Base-by-base conservation (phyloP, 30 jellyfish, hydroid and myxozoan genomes). In the Mastigias papua region DNA sequence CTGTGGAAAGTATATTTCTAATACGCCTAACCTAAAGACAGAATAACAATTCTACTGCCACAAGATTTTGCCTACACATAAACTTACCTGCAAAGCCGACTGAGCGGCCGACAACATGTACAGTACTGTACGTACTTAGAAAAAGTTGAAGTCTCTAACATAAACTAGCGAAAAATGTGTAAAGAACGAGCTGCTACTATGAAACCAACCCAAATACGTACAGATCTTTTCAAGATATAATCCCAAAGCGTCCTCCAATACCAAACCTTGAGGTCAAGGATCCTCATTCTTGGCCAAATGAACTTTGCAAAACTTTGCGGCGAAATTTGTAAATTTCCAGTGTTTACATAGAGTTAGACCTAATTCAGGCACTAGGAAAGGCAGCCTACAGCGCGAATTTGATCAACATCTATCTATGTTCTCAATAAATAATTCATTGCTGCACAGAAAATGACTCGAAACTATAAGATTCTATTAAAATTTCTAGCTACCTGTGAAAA, bases 211-310 rank as follows among this genome's bases (percentile, higher is more conserved):
- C 0, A 6, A 54, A 54, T 51, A 78, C 88, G 25, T 57, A 78
- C 88, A 28, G 88, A 51, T 21, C 62, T 74, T 8, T 74, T 22
- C 63, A 78, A 32, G 23, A 78, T 21, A 30, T 78, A 58, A 26
- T 78, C 88, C 62, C 58, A 15, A 0, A 78, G 37, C 17, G 78
- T 2, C 65, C 19, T 34, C 88, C 78, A 78, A 60, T 78, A 78
- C 88, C 88, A 78, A 33, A 51, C 33, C 78, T 58, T 78, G 6
- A 78, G 51, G 21, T 60, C 88, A 8, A 54, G 2, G 5, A 78
- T 32, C 58, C 88, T 78, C 88, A 78, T 69, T 20, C 11, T 1
- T 35, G 13, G 21, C 58, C 17, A 25, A 10, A 10, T 11, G 13
- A 6, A 11, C 25, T 2, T 21, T 2, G 0, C 17, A 10, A 54